Percentiles rank a stretch among this genome's conserved stretches.
These are phyloP conservation scores for Pseudomyrmex pallidus DNA, from an alignment of 1,140 invertebrate genomes.

Conservation along the genomic window DNA sequence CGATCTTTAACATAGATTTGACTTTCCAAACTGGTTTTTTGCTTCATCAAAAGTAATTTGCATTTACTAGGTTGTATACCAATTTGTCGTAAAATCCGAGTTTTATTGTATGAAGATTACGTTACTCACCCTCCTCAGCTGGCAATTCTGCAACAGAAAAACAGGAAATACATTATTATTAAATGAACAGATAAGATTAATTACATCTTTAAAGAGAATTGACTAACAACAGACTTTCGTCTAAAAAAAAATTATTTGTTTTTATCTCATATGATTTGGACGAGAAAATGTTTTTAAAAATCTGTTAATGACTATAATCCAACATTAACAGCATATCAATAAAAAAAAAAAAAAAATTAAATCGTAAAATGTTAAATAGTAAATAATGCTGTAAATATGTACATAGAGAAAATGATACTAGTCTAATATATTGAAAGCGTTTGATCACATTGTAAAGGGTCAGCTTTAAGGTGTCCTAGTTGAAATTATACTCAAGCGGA, in stretches of 20 bases:
- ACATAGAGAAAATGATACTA: no score
- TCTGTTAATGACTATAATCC: no score
- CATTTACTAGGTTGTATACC: constrained; percentile 21
- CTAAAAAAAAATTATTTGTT: no score
- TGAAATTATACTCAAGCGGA: constrained; percentile 57
- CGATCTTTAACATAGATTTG: no score
- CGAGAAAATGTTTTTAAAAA: no score
- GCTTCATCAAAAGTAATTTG: neutral
- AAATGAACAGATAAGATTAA: no score
- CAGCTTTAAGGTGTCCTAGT: constrained; percentile 75
- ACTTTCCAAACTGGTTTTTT: no score
- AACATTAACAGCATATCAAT: no score
- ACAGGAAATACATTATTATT: constrained; percentile 31
- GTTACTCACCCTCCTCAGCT: constrained; percentile 89
- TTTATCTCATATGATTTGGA: no score
- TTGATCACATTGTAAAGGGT: constrained; percentile 17
- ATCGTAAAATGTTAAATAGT: neutral
- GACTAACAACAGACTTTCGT: no score
- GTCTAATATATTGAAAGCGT: no score
- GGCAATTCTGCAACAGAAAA: constrained; percentile 89
- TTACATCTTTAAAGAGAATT: no score
- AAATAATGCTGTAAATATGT: neutral
- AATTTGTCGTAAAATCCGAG: constrained; percentile 53
- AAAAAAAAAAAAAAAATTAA: constrained; percentile 8
- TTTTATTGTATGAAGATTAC: neutral